These are phyloP conservation scores for Xestia rhomboidea DNA, from an alignment of 2,888 invertebrate species.

Conservation along the genomic window DNA sequence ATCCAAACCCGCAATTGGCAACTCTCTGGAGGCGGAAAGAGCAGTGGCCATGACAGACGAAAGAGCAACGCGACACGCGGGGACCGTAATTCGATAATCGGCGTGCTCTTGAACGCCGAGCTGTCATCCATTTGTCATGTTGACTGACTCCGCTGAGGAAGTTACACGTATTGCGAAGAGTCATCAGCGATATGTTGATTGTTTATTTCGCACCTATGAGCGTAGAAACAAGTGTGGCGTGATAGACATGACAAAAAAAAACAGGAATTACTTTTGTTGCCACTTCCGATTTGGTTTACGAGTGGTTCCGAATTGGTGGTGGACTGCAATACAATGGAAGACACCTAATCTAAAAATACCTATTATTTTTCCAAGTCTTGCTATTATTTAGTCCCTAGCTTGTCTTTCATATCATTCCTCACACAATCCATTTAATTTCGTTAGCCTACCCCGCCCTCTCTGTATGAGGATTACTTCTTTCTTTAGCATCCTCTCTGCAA, in stretches of 20 bases:
- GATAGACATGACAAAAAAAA: neutral
- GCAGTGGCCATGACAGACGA: conserved; percentile 88
- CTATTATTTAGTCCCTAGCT: neutral
- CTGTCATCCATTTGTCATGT: conserved; percentile 84
- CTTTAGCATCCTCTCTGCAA: neutral
- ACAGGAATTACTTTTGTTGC: neutral
- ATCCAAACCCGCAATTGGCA: conserved; percentile 58
- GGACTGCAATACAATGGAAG: neutral
- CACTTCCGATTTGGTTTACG: neutral
- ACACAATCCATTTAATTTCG: too few relatives aligned
- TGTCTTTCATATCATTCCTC: neutral
- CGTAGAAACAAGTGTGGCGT: conserved; percentile 34
- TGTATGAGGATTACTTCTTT: neutral
- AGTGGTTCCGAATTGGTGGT: neutral
- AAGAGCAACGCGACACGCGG: conserved; percentile 85
- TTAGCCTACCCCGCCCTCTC: too few relatives aligned
- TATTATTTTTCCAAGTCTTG: neutral
- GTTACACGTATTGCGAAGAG: conserved; percentile 57
- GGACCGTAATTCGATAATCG: conserved; percentile 89
- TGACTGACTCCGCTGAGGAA: conserved; percentile 71
- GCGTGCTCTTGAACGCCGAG: conserved; percentile 86
- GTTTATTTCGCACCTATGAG: conserved; percentile 38
- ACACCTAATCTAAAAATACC: neutral
- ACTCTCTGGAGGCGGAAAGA: conserved; percentile 75
- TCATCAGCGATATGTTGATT: conserved; percentile 50